A percentile compares a stretch with the other conserved stretches of the same genome.
phyloP scores from a whole-genome alignment of 2,797 vertebrate genomes.

The Hemibagrus guttatus region DNA sequence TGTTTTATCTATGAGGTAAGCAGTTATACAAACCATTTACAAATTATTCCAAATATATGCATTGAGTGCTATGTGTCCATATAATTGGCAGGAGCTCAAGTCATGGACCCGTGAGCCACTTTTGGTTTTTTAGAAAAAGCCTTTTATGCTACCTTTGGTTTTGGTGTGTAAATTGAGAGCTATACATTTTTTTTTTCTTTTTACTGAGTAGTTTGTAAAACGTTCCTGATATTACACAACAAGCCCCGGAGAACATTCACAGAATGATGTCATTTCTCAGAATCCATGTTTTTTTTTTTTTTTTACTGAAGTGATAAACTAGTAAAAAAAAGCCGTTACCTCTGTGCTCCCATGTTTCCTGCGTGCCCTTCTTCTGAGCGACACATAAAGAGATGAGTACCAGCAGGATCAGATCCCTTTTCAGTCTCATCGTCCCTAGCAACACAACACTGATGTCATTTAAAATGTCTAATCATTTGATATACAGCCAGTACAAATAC shows the following conservation, averaged over 20 bases:
- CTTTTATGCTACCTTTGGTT: neutral
- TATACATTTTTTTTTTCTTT: neutral
- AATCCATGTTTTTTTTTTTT: neutral
- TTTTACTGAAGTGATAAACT: neutral
- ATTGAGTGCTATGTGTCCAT: neutral
- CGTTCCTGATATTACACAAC: neutral
- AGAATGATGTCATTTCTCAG: neutral
- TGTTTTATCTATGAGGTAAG: constrained; percentile 54
- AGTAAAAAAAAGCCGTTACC: constrained; percentile 44
- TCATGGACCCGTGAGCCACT: neutral
- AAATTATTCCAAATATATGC: neutral
- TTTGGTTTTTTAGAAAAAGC: neutral
- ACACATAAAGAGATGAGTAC: constrained; percentile 65
- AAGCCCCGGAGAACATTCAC: neutral
- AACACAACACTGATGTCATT: constrained; percentile 46
- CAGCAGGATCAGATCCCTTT: constrained; percentile 64
- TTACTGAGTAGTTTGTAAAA: neutral
- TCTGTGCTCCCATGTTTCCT: constrained; percentile 67
- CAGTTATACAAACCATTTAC: neutral
- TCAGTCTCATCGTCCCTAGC: constrained; percentile 58
- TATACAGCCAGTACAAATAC: constrained; percentile 8
- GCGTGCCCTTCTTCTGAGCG: constrained; percentile 69
- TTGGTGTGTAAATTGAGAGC: neutral
- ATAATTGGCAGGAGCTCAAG: neutral
- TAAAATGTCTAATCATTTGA: constrained; percentile 15